Base-by-base conservation (phyloP, 2,888 invertebrate species). In the Amphipoea oculea region DNA sequence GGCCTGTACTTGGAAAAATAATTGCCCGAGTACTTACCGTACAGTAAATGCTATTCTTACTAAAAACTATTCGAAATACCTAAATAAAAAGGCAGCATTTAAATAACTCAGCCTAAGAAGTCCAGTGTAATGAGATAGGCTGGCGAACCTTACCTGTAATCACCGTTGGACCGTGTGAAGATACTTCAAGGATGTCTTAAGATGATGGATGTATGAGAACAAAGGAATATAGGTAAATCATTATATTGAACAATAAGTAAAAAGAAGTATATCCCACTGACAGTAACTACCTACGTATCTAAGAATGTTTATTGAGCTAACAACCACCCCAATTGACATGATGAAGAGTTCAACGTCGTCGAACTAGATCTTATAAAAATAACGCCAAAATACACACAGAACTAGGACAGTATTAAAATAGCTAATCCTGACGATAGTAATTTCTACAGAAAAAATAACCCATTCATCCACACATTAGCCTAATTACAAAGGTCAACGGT, bases 401-500 rank as follows among this genome's bases (percentile, higher is more conserved):
- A 73, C 20, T 76, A 71, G 65, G 54, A 40, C 68, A 63, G 62
- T 62, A 73, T 20, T 65, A 54, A 65, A 83, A 77, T 57, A 68
- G 42, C 4, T 1, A 20, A 66, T 54, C 17, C 45, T 54, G 36
- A 66, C 17, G 40, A 57, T 36, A 36, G 36, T 36, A 2, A 60
- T 60, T 66, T 73, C 60, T 73, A 36, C 62, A 57, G 51, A 62
- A 73, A 70, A 74, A 72, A 79, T 51, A 73, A 74, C 29, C 54
- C 20, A 68, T 81, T 82, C 73, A 84, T 66, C 71, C 86, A 82
- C 83, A 80, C 86, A 85, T 88, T 88, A 89, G 76, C 78, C 89
- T 91, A 93, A 94, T 94, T 92, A 93, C 91, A 91, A 91, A 88
- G 89, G 88, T 91, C 90, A 91, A 92, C 90, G 91, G 85, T 88